phyloP scores from a whole-genome alignment of 2,113 vertebrate species.

The Sapajus apella region DNA sequence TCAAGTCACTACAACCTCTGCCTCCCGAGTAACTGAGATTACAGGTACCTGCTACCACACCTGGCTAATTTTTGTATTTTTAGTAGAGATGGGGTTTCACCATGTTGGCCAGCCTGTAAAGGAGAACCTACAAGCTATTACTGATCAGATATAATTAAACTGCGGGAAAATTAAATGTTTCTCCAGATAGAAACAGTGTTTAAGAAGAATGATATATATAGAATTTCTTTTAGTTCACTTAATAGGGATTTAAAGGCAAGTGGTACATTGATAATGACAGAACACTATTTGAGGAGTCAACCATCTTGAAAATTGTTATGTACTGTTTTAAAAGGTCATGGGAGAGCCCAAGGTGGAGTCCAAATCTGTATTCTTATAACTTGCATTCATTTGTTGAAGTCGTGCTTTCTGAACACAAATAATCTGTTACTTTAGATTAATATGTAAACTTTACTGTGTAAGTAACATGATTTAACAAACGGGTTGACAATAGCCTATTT shows the following conservation, averaged over 20 bases:
- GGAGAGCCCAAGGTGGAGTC: neutral
- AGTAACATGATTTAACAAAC: neutral
- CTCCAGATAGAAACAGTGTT: neutral
- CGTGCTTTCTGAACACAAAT: neutral
- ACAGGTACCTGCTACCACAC: neutral
- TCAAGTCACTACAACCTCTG: neutral
- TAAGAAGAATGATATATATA: neutral
- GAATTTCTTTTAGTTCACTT: neutral
- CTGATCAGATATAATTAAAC: neutral
- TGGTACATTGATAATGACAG: neutral
- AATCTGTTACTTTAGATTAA: neutral
- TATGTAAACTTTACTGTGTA: neutral
- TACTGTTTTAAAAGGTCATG: neutral
- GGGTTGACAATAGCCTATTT: neutral
- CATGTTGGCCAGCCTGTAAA: too few relatives aligned
- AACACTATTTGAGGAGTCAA: neutral
- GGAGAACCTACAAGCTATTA: neutral
- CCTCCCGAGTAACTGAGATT: neutral
- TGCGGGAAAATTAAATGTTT: neutral
- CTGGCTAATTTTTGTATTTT: neutral
- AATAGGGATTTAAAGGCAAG: neutral
- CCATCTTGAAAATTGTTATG: neutral
- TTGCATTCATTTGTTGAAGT: neutral
- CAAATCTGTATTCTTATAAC: neutral
- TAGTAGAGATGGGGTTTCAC: too few relatives aligned